Base-by-base conservation (phyloP, 1,140 invertebrate species). In the Drosophila carrolli region DNA sequence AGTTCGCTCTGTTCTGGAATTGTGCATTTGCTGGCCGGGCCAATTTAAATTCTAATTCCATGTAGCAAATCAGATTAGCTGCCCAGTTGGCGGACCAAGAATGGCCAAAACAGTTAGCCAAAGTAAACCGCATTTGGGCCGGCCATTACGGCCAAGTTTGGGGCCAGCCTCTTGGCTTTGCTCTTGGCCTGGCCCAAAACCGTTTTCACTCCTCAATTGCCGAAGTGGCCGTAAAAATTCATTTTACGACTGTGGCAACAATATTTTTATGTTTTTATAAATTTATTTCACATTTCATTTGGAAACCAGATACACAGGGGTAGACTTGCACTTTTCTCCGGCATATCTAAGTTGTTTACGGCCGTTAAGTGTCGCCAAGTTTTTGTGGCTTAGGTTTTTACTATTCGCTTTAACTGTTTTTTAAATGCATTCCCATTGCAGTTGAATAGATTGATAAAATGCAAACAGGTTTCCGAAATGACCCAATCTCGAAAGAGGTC, bases 21-120 rank as follows among this genome's bases (percentile, higher is more conserved):
- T 83, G 62, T 66, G 62, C 80, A 79, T 75, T 81, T 55, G 65
- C 54, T 59, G 59, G 68, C 47, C 50, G 29, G 66, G 56, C 50
- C 82, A 85, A 85, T 85, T 85, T 85, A 88, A 85, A 85, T 85
- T 85, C 82, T 85, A 85, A 85, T 85, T 85, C 70, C 82, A 88
- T 82, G 82, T 75, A 75, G 73, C 82, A 85, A 85, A 85, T 85
- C 82, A 88, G 82, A 85, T 85, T 85, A 86, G 81, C 79, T 81
- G 60, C 63, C 56, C 62, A 46, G 61, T 56, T 50, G 62, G 40
- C 70, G 23, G 38, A 82, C 44, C 46, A 62, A 68, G 75, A 68
- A 63, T 85, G 68, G 63, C 61, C 63, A 67, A 61, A 75, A 86
- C 82, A 86, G 81, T 84, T 84, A 85, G 47, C 73, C 54, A 29